Evolutionary conservation across 2,888 invertebrate genomes (phyloP), one percentile per base, ranked within the genome.

Genomic region (Zaprionus obscuricornis): DNA sequence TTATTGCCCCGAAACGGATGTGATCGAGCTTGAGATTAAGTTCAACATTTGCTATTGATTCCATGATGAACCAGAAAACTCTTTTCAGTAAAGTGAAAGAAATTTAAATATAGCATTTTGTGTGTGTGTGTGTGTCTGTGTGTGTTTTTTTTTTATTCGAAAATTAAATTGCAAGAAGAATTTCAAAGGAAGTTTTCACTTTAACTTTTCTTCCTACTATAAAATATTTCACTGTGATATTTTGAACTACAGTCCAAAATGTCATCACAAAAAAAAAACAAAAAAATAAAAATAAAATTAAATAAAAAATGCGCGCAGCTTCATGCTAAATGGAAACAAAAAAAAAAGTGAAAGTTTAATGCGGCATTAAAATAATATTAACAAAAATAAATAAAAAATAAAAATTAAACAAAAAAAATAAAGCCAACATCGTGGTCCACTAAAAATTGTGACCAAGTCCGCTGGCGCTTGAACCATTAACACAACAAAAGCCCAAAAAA

Each of bases 281-380:
- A 55, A 52, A 11, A 36, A 66, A 58, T 47, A 47, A 66, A 51
- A 51, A 33, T 51, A 29, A 29, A 29, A 29, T 31, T 36, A 42
- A 16, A 8, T 26, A 24, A 13, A 4, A 58, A 49, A 47, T 29
- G 33, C 14, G 16, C 13, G 26, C 64, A 43, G 57, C 70, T 72
- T 79, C 66, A 66, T 74, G 81, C 77, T 83, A 85, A 86, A 78
- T 74, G 66, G 49, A 72, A 72, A 50, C 58, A 55, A 39, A 43
- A 49, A 72, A 66, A 85, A 85, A 84, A 89, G 89, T 87, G 89
- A 89, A 89, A 89, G 89, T 87, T 88, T 76, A 82, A 87, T 87
- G 86, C 85, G 79, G 81, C 77, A 85, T 87, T 85, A 73, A 65
- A 72, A 70, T 66, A 58, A 72, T 49, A 70, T 66, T 62, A 66